Conservation (phyloP, 2,797 vertebrate genomes). For the Sebastes taczanowskii region DNA sequence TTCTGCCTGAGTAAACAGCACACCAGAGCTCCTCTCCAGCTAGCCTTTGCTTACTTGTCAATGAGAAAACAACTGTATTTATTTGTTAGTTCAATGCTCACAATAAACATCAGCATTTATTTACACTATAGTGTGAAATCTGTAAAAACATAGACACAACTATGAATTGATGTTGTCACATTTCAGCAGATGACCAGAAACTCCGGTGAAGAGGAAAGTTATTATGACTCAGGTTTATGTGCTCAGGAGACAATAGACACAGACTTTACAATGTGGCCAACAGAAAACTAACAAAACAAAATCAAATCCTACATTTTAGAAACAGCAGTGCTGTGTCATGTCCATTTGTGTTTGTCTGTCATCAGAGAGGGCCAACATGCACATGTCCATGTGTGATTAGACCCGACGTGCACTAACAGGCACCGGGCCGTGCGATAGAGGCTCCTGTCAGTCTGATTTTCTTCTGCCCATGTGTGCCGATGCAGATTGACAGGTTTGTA, state of each 20-base stretch:
- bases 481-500: slow-evolving; percentile 77
- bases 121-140: background rate
- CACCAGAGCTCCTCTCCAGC: slow-evolving; percentile 13
- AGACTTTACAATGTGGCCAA: rapidly evolving
- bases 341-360: slow-evolving; percentile 36
- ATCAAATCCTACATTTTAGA: background rate
- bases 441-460: slow-evolving; percentile 80
- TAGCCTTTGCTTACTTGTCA: background rate
- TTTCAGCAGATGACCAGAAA: background rate
- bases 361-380: slow-evolving; percentile 46
- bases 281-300: background rate
- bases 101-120: background rate
- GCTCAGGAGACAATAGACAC: background rate
- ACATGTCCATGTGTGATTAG: slow-evolving; percentile 76
- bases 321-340: slow-evolving; percentile 38
- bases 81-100: background rate
- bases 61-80: background rate
- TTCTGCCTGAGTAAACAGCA: slow-evolving; percentile 55
- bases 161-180: background rate
- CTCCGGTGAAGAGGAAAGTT: background rate
- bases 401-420: slow-evolving; percentile 77
- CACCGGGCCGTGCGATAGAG: slow-evolving; percentile 35
- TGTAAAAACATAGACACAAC: background rate
- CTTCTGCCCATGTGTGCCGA: slow-evolving; percentile 73
- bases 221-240: background rate